phyloP scores from a whole-genome alignment of 2,113 vertebrate genomes.

The Lipophrys pholis region DNA sequence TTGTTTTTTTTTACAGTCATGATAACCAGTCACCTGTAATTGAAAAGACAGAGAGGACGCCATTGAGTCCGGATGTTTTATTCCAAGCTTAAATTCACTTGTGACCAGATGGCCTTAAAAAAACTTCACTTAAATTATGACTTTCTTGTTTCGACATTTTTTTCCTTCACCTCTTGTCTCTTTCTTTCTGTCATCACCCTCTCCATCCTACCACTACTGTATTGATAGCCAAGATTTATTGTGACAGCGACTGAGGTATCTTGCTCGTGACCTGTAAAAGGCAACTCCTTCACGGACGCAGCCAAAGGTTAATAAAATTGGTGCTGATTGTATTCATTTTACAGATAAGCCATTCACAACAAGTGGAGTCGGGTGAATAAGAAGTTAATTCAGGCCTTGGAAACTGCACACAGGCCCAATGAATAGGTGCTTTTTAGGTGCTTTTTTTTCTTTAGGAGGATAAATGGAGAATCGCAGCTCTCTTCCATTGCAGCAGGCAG shows the following conservation, averaged over 20 bases:
- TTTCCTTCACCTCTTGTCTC: neutral
- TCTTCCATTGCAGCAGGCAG: constrained; percentile 88
- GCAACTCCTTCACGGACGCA: constrained; percentile 81
- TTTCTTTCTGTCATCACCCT: constrained; percentile 2
- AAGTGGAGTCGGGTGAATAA: constrained; percentile 95
- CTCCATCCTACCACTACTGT: constrained; percentile 17
- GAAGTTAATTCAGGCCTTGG: constrained; percentile 95
- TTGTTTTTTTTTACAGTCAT: constrained; percentile 14
- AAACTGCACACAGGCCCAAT: constrained; percentile 90
- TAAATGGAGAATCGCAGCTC: constrained; percentile 94
- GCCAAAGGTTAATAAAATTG: constrained; percentile 98
- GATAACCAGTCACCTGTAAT: constrained; percentile 35
- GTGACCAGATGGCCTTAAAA: constrained; percentile 14
- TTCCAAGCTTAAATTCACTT: constrained; percentile 47
- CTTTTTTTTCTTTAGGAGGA: constrained; percentile 85
- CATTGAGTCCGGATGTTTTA: constrained; percentile 69
- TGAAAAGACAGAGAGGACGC: constrained; percentile 41
- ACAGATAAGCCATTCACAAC: constrained; percentile 98
- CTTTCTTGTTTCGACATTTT: constrained; percentile 5
- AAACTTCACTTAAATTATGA: constrained; percentile 30
- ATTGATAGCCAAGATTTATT: constrained; percentile 66
- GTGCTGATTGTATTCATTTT: constrained; percentile 96
- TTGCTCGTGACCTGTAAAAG: constrained; percentile 65
- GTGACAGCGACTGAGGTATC: constrained; percentile 56
- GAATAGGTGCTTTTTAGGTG: constrained; percentile 98